A percentile compares a stretch with the other conserved stretches of the same genome.
phyloP scores from a whole-genome alignment of 2,797 vertebrate species.

The Schizopygopsis pylzovi region DNA sequence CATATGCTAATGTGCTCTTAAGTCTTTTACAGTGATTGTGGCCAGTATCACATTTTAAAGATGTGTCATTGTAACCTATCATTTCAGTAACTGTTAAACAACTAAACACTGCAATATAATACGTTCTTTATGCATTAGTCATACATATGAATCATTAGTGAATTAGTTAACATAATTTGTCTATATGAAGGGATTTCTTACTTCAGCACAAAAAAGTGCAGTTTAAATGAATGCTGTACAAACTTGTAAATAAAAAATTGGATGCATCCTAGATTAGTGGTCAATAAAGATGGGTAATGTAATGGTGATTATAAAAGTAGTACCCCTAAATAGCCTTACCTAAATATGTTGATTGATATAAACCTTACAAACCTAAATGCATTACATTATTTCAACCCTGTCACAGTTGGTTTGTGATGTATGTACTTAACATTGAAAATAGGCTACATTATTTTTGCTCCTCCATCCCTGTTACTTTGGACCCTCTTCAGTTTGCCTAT shows the following conservation, averaged over 20 bases:
- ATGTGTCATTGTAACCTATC: neutral
- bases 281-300: neutral
- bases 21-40: neutral
- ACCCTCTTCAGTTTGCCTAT: too few relatives aligned
- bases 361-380: neutral
- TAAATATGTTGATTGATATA: neutral
- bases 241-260: neutral
- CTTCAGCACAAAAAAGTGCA: neutral
- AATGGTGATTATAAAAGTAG: neutral
- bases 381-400: neutral
- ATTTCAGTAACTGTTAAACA: neutral
- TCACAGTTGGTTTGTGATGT: neutral
- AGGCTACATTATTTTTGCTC: neutral
- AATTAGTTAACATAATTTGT: neutral
- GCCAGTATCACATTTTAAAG: neutral
- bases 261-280: neutral
- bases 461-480: too few relatives aligned
- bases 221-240: neutral
- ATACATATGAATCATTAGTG: neutral
- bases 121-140: neutral
- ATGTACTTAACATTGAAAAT: neutral
- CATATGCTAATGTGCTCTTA: conserved; percentile 13
- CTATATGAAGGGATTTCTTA: neutral
- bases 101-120: neutral
- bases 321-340: neutral